Evolutionary conservation across 30 jellyfish, hydroid and myxozoan species (phyloP).

Genomic region (Hydra vulgaris): DNA sequence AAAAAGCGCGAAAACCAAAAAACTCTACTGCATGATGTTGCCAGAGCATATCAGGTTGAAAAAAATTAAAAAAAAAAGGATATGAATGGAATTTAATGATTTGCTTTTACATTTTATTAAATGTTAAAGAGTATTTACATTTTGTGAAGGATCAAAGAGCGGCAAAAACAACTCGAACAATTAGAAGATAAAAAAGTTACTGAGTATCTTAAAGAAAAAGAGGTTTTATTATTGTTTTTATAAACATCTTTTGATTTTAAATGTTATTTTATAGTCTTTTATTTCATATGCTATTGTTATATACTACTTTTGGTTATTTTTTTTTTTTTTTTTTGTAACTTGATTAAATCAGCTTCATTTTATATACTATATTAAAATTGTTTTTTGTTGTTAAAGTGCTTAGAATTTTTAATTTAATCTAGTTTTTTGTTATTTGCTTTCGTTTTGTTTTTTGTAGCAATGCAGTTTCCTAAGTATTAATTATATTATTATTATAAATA

Average conservation of each 20-base stretch:
- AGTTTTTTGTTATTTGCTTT: too few relatives aligned
- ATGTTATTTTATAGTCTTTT: too few relatives aligned
- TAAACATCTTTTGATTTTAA: neutral
- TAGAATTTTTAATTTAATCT: too few relatives aligned
- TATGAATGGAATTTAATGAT: neutral
- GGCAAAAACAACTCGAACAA: slow-evolving; percentile 49
- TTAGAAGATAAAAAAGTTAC: slow-evolving; percentile 81
- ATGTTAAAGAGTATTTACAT: neutral
- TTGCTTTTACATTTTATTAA: neutral
- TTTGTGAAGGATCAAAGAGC: slow-evolving; percentile 54
- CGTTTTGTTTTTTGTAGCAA: too few relatives aligned
- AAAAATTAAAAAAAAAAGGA: neutral
- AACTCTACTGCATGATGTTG: slow-evolving; percentile 75
- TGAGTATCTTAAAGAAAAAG: slow-evolving; percentile 86
- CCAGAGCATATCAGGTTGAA: slow-evolving; percentile 75
- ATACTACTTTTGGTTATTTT: too few relatives aligned
- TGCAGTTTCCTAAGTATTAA: too few relatives aligned
- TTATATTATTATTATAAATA: too few relatives aligned
- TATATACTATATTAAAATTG: too few relatives aligned
- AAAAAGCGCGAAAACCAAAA: slow-evolving; percentile 78
- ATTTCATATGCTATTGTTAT: too few relatives aligned
- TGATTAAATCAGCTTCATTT: too few relatives aligned
- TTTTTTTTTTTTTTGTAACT: too few relatives aligned
- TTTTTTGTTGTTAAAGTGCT: too few relatives aligned
- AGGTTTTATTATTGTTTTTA: slow-evolving; percentile 33